Evolutionary conservation across 1,140 invertebrate genomes (phyloP).

Genomic region (Apocrypta bakeri): DNA sequence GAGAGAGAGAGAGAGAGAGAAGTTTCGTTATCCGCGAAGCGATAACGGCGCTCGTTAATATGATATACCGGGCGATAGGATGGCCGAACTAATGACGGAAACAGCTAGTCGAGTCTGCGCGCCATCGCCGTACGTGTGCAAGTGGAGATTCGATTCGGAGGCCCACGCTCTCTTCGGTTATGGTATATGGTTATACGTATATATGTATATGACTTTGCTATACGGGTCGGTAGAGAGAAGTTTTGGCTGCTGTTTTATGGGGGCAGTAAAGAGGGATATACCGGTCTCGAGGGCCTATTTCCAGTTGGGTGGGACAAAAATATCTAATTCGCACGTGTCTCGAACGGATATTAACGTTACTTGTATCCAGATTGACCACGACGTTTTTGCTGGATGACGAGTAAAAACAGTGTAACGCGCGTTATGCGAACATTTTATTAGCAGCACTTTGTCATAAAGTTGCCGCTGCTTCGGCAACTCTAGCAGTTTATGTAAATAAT

Average conservation of each 20-base stretch:
- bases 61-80: conserved; percentile 48
- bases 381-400: no score
- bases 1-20: neutral
- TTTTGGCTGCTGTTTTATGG: neutral
- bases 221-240: neutral
- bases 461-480: no score
- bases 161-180: neutral
- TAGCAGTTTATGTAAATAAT: no score
- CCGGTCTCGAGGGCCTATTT: conserved; percentile 17
- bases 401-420: no score
- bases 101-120: neutral
- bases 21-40: conserved; percentile 49
- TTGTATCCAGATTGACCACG: no score
- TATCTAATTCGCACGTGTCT: no score
- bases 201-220: no score
- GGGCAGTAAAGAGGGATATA: neutral
- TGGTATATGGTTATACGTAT: neutral
- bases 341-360: neutral
- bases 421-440: no score
- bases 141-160: conserved; percentile 19
- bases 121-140: neutral
- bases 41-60: conserved; percentile 51
- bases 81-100: conserved; percentile 42
- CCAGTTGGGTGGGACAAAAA: neutral
- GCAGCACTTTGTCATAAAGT: no score